Percentiles rank a stretch among this genome's conserved stretches.
Evolutionary conservation across 1,140 invertebrate genomes (phyloP).

Genomic region (Bombus superbus): DNA sequence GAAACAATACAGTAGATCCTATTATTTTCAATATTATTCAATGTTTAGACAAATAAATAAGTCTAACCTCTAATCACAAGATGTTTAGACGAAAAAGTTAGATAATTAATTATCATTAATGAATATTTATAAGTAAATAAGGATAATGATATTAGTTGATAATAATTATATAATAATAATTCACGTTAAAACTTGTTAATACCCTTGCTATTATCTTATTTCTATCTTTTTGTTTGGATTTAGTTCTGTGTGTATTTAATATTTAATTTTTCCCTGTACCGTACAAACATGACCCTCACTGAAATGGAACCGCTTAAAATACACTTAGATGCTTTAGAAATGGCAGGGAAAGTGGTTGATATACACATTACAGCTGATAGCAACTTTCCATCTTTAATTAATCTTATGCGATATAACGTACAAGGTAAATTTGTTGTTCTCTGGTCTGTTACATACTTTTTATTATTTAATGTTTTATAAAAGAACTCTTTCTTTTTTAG

Average conservation of each 20-base stretch:
- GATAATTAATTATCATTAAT: not conserved
- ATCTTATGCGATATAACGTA: slow-evolving; percentile 82
- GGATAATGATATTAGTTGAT: not conserved
- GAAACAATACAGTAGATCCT: not conserved
- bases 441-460: not conserved
- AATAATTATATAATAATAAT: slow-evolving; percentile 7
- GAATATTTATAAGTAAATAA: not conserved
- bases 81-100: not conserved
- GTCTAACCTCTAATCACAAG: slow-evolving; percentile 24
- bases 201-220: not conserved
- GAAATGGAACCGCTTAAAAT: slow-evolving; percentile 83
- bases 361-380: slow-evolving; percentile 88
- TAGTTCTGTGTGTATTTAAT: slow-evolving; percentile 6
- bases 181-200: not conserved
- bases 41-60: slow-evolving; percentile 4
- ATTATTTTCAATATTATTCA: slow-evolving; percentile 18
- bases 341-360: slow-evolving; percentile 89
- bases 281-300: slow-evolving; percentile 55
- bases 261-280: not conserved
- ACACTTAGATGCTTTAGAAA: slow-evolving; percentile 86
- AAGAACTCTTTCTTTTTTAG: slow-evolving; percentile 69
- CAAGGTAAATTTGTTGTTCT: slow-evolving; percentile 71
- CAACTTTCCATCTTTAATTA: slow-evolving; percentile 87
- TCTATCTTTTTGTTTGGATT: slow-evolving; percentile 8
- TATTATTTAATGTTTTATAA: not conserved